Conservation (phyloP, 2,797 vertebrate species). For the Periophthalmus magnuspinnatus region DNA sequence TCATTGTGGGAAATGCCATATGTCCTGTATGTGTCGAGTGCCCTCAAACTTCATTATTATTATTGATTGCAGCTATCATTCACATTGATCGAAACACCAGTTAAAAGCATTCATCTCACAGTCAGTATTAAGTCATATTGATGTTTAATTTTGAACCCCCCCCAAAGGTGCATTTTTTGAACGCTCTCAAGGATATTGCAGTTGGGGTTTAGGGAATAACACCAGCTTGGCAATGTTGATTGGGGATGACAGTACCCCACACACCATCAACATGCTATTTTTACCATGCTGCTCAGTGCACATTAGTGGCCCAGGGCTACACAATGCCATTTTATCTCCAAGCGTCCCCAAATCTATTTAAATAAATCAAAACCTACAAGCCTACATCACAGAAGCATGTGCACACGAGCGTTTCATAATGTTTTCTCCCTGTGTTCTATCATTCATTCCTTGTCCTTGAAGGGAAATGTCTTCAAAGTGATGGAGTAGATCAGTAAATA, state of each 20-base stretch:
- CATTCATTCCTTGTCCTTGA: not conserved
- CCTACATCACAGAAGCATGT: constrained; percentile 4
- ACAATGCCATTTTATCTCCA: constrained; percentile 37
- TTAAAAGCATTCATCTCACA: not conserved
- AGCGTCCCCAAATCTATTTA: constrained; percentile 6
- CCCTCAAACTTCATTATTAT: constrained; percentile 9
- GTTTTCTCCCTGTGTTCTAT: not conserved
- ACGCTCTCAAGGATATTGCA: constrained; percentile 54
- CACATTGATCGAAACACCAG: not conserved
- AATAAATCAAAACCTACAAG: constrained; percentile 23
- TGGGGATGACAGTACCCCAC: constrained; percentile 56
- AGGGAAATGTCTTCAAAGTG: constrained; percentile 9
- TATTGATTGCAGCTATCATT: not conserved
- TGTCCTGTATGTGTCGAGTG: not conserved
- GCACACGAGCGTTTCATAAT: not conserved
- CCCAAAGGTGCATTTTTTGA: constrained; percentile 17
- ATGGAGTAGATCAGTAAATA: constrained; percentile 13
- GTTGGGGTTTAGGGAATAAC: constrained; percentile 56
- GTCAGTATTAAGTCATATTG: not conserved
- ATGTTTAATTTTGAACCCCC: constrained; percentile 22
- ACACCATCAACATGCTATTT: constrained; percentile 66
- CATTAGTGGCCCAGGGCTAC: constrained; percentile 47
- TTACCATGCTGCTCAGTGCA: constrained; percentile 52
- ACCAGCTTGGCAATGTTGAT: constrained; percentile 56
- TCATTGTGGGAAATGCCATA: not conserved